A percentile compares a stretch with the other conserved stretches of the same genome.
These are phyloP conservation scores for Amphipoea oculea DNA, from an alignment of 2,888 invertebrate genomes.

Conservation along the genomic window DNA sequence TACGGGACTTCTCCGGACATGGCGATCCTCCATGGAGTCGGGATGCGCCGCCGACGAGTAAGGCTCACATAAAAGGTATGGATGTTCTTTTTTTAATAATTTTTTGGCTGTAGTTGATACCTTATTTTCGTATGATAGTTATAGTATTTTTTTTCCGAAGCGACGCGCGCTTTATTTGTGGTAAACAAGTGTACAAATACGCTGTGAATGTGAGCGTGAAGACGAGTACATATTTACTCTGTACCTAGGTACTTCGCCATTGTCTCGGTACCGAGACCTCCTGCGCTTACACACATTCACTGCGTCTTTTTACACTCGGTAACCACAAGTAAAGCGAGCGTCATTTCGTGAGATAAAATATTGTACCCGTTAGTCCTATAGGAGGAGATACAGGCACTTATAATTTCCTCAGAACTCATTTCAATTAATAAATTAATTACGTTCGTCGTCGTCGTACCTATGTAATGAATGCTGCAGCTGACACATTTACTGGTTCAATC, in stretches of 20 bases:
- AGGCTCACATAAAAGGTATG: slow-evolving; percentile 94
- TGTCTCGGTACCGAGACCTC: too few species aligned
- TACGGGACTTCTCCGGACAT: slow-evolving; percentile 98
- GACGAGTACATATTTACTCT: too few species aligned
- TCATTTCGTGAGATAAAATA: too few species aligned
- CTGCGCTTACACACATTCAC: neutral
- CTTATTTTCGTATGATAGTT: too few species aligned
- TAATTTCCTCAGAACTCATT: neutral
- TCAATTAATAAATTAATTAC: neutral
- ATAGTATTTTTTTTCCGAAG: neutral
- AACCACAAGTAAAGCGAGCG: neutral
- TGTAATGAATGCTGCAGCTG: neutral
- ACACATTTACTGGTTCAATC: neutral
- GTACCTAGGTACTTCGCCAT: too few species aligned
- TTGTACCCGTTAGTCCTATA: neutral
- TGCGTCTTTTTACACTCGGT: neutral
- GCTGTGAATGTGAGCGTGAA: neutral
- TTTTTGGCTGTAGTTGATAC: neutral
- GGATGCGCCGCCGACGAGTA: slow-evolving; percentile 94
- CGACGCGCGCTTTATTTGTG: neutral
- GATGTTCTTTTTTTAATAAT: neutral
- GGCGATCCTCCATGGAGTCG: slow-evolving; percentile 99
- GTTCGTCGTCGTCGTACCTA: neutral
- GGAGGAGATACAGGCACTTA: neutral
- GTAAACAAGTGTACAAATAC: neutral